These are phyloP conservation scores for Premnoplex brunnescens DNA, from an alignment of 2,797 vertebrate genomes.

Conservation along the genomic window DNA sequence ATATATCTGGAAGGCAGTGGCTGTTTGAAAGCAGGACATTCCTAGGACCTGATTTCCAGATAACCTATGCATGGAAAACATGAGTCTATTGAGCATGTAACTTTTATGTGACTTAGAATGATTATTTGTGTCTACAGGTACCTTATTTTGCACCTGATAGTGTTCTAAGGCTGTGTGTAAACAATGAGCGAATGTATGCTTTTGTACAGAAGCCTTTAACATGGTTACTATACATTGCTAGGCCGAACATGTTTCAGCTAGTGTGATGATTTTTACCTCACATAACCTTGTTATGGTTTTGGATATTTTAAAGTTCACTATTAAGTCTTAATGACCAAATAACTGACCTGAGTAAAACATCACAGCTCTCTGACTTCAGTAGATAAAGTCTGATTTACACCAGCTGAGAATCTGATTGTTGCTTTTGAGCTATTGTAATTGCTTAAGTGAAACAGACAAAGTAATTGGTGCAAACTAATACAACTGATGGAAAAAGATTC, in stretches of 20 bases:
- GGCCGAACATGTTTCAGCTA: not conserved
- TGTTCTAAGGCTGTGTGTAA: not conserved
- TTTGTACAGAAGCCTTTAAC: not conserved
- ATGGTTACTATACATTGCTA: not conserved
- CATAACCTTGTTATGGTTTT: not conserved
- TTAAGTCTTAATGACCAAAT: not conserved
- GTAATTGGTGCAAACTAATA: conserved; percentile 81
- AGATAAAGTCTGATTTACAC: conserved; percentile 8
- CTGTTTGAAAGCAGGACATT: not conserved
- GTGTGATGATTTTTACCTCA: not conserved
- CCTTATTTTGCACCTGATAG: not conserved
- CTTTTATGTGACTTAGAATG: not conserved
- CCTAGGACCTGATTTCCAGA: not conserved
- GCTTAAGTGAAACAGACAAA: conserved; percentile 75
- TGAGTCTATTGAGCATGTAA: not conserved
- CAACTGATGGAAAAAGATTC: conserved; percentile 78
- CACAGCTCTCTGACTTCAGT: not conserved
- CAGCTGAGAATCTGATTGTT: conserved; percentile 22
- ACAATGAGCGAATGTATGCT: not conserved
- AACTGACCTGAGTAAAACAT: not conserved
- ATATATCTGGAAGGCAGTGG: not conserved
- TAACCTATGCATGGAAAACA: not conserved
- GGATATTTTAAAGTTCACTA: not conserved
- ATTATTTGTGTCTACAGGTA: not conserved
- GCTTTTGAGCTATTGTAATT: conserved; percentile 39